Evolutionary conservation across 2,113 vertebrate genomes (phyloP), one percentile per base, ranked within the genome.

Genomic region (Cairina moschata): DNA sequence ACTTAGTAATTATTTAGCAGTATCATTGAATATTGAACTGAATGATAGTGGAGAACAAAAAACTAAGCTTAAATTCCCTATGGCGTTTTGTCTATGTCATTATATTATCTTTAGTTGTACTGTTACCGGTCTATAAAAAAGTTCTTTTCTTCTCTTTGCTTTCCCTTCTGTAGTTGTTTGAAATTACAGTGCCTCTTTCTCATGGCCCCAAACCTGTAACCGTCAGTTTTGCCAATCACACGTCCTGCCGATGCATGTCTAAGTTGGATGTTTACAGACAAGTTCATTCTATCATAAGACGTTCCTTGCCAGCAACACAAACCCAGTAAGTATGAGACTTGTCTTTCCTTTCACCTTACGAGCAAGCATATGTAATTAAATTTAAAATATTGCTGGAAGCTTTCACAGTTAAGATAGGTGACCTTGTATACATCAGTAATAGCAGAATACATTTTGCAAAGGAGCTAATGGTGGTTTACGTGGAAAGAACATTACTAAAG

Each of bases 181-280:
- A 99, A 98, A 99, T 99, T 97, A 99, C 98, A 17, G 98, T 99
- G 95, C 99, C 99, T 6, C 97, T 99, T 81, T 99, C 98, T 32
- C 99, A 99, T 31, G 98, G 98, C 80, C 98, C 99, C 86, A 99
- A 99, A 92, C 99, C 99, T 6, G 98, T 99, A 84, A 99, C 99
- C 5, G 97, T 99, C 97, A 99, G 99, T 71, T 99, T 99, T 96
- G 99, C 99, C 97, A 99, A 99, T 91, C 99, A 99, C 97, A 99
- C 99, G 1, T 98, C 98, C 93, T 99, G 99, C 98, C 98, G 98
- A 42, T 99, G 99, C 97, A 98, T 99, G 98, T 99, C 99, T 52
- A 99, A 99, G 92, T 96, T 99, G 97, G 99, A 99, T 83, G 98
- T 99, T 82, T 99, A 99, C 98, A 99, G 99, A 97, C 99, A 99